Percentiles rank a stretch among this genome's conserved stretches.
Conservation (phyloP, 2,113 vertebrate species). For the Camelus bactrianus region DNA sequence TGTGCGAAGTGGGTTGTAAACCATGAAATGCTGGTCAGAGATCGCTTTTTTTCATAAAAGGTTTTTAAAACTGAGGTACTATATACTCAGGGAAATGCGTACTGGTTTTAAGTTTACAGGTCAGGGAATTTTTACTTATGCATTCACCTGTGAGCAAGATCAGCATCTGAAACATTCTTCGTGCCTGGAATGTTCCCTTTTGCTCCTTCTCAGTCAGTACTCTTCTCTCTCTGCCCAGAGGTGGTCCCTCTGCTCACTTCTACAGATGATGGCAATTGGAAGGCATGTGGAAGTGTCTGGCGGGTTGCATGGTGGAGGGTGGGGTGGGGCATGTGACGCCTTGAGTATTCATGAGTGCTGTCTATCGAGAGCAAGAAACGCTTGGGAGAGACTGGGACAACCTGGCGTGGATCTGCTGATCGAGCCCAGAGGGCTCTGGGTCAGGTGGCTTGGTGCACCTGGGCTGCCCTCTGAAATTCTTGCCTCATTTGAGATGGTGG, state of each 20-base stretch:
- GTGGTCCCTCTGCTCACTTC: neutral
- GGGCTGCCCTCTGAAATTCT: neutral
- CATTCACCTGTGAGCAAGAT: neutral
- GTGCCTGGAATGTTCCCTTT: neutral
- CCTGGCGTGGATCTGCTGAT: neutral
- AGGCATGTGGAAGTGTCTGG: neutral
- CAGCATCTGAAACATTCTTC: neutral
- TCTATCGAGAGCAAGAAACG: neutral
- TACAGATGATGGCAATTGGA: neutral
- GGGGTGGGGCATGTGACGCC: neutral
- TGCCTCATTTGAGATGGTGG: neutral
- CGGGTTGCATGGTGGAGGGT: neutral
- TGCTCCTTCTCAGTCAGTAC: neutral
- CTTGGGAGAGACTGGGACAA: neutral
- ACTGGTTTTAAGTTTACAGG: neutral
- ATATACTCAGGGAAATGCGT: neutral
- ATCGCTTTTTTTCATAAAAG: neutral
- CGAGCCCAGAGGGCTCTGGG: neutral
- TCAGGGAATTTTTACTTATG: neutral
- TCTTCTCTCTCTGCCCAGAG: neutral
- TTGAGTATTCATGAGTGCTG: neutral
- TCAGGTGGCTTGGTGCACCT: neutral
- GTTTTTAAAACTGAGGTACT: neutral
- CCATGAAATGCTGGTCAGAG: neutral
- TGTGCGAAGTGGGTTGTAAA: neutral